Percentiles rank a stretch among this genome's conserved stretches.
Evolutionary conservation across 2,888 invertebrate species (phyloP).

Genomic region (Mythimna loreyi): DNA sequence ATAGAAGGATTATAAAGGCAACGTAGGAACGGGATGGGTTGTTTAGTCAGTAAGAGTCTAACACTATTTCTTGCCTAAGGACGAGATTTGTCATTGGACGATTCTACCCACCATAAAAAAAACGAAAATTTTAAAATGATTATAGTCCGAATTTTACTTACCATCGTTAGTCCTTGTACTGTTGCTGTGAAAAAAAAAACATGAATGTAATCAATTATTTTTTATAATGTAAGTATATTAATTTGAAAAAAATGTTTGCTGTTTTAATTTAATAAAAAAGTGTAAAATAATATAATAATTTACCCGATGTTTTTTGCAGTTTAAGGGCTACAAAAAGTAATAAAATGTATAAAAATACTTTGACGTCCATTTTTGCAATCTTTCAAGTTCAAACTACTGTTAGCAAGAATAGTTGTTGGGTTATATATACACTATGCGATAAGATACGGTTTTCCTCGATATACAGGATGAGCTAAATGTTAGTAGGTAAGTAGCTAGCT

Average conservation of each 20-base stretch:
- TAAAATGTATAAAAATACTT: not conserved
- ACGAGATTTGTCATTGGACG: no score
- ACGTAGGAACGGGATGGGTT: no score
- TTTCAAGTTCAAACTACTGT: not conserved
- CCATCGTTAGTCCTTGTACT: not conserved
- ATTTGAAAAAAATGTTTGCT: no score
- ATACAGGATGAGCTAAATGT: not conserved
- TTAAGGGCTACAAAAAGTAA: not conserved
- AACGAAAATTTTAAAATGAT: no score
- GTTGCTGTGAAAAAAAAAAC: conserved; percentile 13
- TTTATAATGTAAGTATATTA: no score
- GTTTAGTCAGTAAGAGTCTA: no score
- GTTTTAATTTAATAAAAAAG: no score
- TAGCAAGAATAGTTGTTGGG: not conserved
- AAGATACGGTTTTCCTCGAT: conserved; percentile 5
- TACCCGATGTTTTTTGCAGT: conserved; percentile 17
- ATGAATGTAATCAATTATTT: not conserved
- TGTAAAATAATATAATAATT: not conserved
- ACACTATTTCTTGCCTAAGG: no score
- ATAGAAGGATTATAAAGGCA: no score
- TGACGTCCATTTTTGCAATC: conserved; percentile 16
- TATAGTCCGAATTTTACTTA: not conserved
- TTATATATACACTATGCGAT: not conserved
- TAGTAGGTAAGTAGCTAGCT: no score
- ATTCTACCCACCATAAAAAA: no score